A percentile compares a stretch with the other conserved stretches of the same genome.
Evolutionary conservation across 2,888 invertebrate species (phyloP).

Genomic region (Drosophila colorata): DNA sequence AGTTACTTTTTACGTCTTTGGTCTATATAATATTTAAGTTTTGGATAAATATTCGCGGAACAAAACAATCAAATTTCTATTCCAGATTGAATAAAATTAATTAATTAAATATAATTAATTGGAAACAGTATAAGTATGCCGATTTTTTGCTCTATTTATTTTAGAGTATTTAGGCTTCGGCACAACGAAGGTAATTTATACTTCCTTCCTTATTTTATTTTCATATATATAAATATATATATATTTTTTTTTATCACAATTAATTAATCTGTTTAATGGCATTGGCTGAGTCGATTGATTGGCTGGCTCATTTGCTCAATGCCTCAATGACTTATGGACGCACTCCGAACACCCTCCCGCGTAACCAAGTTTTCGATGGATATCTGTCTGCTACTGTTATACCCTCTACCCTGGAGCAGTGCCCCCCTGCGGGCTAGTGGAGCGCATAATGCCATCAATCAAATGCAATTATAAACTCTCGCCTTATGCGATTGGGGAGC

Average conservation of each 20-base stretch:
- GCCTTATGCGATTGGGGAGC: conserved; percentile 34
- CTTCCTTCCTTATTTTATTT: conserved; percentile 1
- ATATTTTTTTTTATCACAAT: conserved; percentile 63
- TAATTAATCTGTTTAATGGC: conserved; percentile 77
- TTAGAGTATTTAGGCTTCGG: not conserved
- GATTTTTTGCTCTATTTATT: no score
- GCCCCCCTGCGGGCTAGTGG: conserved; percentile 15
- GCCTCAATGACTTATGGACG: conserved; percentile 17
- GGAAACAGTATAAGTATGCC: no score
- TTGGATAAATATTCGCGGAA: no score
- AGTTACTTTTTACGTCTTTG: no score
- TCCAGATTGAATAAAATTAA: no score
- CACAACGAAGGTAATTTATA: conserved; percentile 7
- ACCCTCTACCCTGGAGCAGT: no score
- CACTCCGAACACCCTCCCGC: not conserved
- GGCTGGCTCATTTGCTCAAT: conserved; percentile 48
- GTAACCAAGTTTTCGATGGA: not conserved
- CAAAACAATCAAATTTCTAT: no score
- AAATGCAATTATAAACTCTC: conserved; percentile 74
- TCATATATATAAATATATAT: conserved; percentile 25
- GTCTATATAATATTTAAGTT: no score
- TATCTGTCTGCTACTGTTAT: conserved; percentile 4
- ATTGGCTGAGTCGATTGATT: conserved; percentile 56
- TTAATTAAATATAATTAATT: no score
- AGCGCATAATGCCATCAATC: conserved; percentile 73